Evolutionary conservation across 2,113 vertebrate genomes (phyloP).

Genomic region (Gulo gulo): DNA sequence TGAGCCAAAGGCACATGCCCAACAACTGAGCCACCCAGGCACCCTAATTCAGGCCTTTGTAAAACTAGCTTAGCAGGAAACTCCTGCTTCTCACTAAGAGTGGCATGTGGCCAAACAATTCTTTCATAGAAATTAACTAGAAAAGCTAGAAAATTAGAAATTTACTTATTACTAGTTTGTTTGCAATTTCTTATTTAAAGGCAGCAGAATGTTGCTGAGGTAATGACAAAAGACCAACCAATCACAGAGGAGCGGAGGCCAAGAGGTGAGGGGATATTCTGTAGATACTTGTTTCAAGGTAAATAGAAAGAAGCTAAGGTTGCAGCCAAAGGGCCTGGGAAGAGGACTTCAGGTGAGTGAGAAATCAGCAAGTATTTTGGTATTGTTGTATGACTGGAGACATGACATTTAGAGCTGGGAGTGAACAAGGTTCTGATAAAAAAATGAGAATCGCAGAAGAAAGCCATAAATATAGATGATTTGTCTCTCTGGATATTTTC

Average conservation of each 20-base stretch:
- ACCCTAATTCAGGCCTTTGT: background rate
- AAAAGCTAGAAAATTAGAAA: background rate
- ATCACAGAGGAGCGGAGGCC: accelerated
- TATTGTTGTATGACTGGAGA: background rate
- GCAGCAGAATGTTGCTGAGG: background rate
- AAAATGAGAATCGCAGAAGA: background rate
- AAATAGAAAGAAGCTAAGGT: background rate
- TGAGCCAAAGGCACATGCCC: no score
- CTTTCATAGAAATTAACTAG: background rate
- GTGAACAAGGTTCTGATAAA: background rate
- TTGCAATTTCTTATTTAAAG: background rate
- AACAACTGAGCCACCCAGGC: no score
- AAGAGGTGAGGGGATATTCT: background rate
- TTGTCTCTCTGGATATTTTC: background rate
- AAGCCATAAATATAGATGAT: background rate
- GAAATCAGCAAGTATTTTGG: background rate
- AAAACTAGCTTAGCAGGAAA: background rate
- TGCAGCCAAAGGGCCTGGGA: background rate
- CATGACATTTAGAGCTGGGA: background rate
- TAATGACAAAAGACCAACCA: background rate
- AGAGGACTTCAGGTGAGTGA: background rate
- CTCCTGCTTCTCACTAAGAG: background rate
- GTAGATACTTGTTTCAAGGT: background rate
- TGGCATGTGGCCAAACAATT: background rate
- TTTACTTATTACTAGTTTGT: background rate